Evolutionary conservation across 2,113 vertebrate species (phyloP).

Genomic region (Rattus rattus): DNA sequence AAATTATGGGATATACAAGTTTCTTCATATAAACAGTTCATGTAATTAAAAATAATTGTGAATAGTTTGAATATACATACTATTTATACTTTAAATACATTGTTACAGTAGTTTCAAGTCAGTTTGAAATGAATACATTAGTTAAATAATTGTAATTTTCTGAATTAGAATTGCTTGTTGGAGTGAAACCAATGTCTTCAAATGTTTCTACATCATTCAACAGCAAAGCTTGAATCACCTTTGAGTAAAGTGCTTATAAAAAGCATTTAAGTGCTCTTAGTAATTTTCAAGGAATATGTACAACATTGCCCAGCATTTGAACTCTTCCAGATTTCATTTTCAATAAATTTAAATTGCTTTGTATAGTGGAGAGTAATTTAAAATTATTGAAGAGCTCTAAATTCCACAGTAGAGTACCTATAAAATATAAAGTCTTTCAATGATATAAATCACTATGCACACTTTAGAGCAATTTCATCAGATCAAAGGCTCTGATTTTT

Average conservation of each 20-base stretch:
- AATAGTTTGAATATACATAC: background rate
- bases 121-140: constrained; percentile 32
- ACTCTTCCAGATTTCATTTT: constrained; percentile 83
- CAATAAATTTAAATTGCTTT: constrained; percentile 87
- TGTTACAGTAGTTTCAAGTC: constrained; percentile 6
- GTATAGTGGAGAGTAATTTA: constrained; percentile 82
- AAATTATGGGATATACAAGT: background rate
- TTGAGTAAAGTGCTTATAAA: constrained; percentile 80
- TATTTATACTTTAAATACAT: background rate
- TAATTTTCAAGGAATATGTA: constrained; percentile 80
- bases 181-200: constrained; percentile 48
- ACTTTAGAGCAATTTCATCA: constrained; percentile 77
- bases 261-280: constrained; percentile 69
- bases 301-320: constrained; percentile 81
- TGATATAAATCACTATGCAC: constrained; percentile 81
- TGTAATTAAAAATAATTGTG: constrained; percentile 55
- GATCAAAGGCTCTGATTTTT: constrained; percentile 72
- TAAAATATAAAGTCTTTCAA: constrained; percentile 83
- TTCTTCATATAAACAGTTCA: background rate
- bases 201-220: constrained; percentile 59
- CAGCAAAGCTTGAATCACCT: constrained; percentile 60
- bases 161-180: constrained; percentile 35
- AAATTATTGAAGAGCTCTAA: constrained; percentile 85
- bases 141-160: constrained; percentile 12
- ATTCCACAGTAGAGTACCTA: constrained; percentile 77